Conservation (phyloP, 1,140 invertebrate genomes). For the Chionoecetes opilio region DNA sequence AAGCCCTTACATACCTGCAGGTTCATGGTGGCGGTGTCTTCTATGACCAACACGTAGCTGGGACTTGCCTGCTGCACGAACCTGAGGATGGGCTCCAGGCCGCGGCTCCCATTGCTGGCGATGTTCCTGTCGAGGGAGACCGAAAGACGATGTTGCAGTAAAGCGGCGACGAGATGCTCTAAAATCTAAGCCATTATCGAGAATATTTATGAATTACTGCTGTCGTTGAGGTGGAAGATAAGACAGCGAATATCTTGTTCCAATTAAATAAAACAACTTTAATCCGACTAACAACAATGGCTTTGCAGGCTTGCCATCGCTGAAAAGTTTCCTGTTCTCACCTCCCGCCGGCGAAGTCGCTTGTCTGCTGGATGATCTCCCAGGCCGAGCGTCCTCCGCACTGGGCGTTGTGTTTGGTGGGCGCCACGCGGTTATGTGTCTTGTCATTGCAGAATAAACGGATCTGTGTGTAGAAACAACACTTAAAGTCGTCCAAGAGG, state of each 20-base stretch:
- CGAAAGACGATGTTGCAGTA: background rate
- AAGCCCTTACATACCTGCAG: constrained; percentile 83
- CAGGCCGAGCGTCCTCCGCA: constrained; percentile 82
- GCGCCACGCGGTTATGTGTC: constrained; percentile 83
- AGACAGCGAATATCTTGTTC: too few relatives aligned
- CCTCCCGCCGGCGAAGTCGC: constrained; percentile 82
- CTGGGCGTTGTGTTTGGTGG: constrained; percentile 83
- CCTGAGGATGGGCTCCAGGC: constrained; percentile 82
- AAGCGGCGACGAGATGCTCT: background rate
- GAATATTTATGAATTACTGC: background rate
- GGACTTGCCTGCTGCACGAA: constrained; percentile 85
- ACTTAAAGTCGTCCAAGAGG: background rate
- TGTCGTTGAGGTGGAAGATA: too few relatives aligned
- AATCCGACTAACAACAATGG: too few relatives aligned
- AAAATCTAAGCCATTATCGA: too few relatives aligned
- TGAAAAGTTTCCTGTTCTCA: background rate
- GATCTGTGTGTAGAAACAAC: constrained; percentile 32
- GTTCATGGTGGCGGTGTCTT: constrained; percentile 86
- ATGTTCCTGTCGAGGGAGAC: constrained; percentile 67
- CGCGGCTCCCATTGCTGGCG: constrained; percentile 72
- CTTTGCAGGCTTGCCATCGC: too few relatives aligned
- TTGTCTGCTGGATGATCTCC: constrained; percentile 81
- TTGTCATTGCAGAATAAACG: constrained; percentile 81
- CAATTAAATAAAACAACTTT: too few relatives aligned
- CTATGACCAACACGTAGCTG: constrained; percentile 85